Evolutionary conservation across 2,797 vertebrate genomes (phyloP).

Genomic region (Chaetophractus vellerosus): DNA sequence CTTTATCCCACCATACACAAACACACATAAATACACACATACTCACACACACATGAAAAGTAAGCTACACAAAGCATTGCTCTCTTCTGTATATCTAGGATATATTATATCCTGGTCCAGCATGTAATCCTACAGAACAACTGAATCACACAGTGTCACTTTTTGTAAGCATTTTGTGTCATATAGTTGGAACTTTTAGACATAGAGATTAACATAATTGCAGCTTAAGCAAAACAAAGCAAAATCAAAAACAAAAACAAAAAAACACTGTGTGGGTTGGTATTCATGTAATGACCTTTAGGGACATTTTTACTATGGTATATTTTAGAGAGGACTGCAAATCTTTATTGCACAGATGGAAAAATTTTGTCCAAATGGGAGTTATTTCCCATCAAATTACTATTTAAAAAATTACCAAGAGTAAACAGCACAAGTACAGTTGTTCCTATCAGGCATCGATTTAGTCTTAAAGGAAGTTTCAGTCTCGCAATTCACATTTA

Average conservation of each 20-base stretch:
- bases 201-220: background rate
- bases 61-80: background rate
- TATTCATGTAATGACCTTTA: background rate
- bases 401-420: background rate
- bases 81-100: background rate
- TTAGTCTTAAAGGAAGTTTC: background rate
- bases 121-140: background rate
- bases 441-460: background rate
- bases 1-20: background rate
- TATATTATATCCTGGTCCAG: background rate
- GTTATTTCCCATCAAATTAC: background rate
- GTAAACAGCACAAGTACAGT: background rate
- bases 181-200: background rate
- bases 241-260: background rate
- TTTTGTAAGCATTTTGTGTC: background rate
- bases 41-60: background rate
- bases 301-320: background rate
- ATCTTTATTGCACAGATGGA: background rate
- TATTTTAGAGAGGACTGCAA: constrained; percentile 8
- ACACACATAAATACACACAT: background rate
- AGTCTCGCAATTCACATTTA: background rate
- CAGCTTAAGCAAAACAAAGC: background rate
- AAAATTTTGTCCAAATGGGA: background rate
- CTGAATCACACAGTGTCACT: background rate
- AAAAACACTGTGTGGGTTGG: background rate